Evolutionary conservation across 2,797 vertebrate species (phyloP).

Genomic region (Dallia pectoralis): DNA sequence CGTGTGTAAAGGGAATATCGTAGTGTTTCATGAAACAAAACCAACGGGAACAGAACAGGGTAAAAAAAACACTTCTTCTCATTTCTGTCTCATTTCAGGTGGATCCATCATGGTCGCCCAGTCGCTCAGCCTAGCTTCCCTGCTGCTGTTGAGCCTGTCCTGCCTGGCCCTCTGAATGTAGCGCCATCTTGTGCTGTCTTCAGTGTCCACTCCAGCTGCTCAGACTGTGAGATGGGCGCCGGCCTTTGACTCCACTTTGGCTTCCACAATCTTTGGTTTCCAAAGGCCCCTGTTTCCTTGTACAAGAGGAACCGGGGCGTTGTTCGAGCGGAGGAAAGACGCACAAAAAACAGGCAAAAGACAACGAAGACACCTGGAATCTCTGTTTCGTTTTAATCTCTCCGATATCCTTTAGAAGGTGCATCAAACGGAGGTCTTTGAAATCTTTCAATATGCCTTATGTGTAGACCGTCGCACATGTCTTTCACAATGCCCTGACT

Average conservation of each 20-base stretch:
- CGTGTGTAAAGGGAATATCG: neutral
- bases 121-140: slow-evolving; percentile 70
- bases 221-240: slow-evolving; percentile 73
- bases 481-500: slow-evolving; percentile 87
- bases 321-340: slow-evolving; percentile 56
- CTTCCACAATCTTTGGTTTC: slow-evolving; percentile 71
- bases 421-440: slow-evolving; percentile 82
- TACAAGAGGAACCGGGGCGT: slow-evolving; percentile 55
- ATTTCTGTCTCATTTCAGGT: slow-evolving; percentile 68
- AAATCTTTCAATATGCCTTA: slow-evolving; percentile 99
- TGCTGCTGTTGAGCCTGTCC: slow-evolving; percentile 77
- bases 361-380: slow-evolving; percentile 82
- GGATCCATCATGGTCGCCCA: slow-evolving; percentile 53
- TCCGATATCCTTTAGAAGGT: slow-evolving; percentile 77
- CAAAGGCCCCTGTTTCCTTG: slow-evolving; percentile 57
- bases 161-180: slow-evolving; percentile 92
- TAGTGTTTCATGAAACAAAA: neutral
- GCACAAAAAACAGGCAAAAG: slow-evolving; percentile 60
- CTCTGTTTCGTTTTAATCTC: slow-evolving; percentile 79
- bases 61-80: slow-evolving; percentile 25
- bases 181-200: slow-evolving; percentile 74
- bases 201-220: slow-evolving; percentile 58
- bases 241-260: slow-evolving; percentile 69
- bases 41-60: neutral
- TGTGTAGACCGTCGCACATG: slow-evolving; percentile 89